Conservation (phyloP, 2,113 vertebrate genomes). For the Dasypus novemcinctus region DNA sequence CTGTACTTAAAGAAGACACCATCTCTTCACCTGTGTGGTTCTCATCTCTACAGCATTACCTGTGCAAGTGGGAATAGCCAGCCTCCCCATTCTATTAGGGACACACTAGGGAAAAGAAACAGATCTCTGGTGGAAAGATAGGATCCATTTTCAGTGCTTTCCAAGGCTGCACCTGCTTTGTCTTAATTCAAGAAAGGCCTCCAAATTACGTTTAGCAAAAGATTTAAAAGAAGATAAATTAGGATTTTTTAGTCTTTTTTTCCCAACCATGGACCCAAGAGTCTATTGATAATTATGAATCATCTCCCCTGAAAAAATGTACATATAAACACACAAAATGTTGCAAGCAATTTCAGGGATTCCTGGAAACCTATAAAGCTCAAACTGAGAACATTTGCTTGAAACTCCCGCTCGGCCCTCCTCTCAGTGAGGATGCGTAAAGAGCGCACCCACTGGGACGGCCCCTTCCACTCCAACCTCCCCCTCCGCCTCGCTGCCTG, state of each 20-base stretch:
- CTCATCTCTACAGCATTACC: background rate
- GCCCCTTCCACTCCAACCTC: background rate
- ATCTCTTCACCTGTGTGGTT: background rate
- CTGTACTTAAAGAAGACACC: slow-evolving; percentile 5
- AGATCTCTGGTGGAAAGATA: background rate
- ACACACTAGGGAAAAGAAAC: background rate
- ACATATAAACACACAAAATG: background rate
- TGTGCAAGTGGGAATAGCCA: background rate
- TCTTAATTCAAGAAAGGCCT: slow-evolving; percentile 23
- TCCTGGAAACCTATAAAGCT: background rate
- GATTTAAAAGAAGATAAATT: slow-evolving; percentile 31
- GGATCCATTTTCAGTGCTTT: slow-evolving; percentile 7
- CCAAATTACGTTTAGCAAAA: slow-evolving; percentile 48
- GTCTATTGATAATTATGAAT: slow-evolving; percentile 40
- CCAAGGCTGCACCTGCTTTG: slow-evolving; percentile 47
- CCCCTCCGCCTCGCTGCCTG: background rate
- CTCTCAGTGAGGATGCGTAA: rapidly evolving
- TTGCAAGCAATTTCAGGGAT: background rate
- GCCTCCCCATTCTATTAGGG: background rate
- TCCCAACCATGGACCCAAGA: background rate
- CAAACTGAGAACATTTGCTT: background rate
- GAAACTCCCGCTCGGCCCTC: background rate
- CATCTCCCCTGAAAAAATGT: background rate
- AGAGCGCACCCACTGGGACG: background rate
- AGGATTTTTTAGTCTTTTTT: background rate